Evolutionary conservation across 2,888 invertebrate genomes (phyloP), one percentile per base, ranked within the genome.

Genomic region (Alentia gelatinosa): DNA sequence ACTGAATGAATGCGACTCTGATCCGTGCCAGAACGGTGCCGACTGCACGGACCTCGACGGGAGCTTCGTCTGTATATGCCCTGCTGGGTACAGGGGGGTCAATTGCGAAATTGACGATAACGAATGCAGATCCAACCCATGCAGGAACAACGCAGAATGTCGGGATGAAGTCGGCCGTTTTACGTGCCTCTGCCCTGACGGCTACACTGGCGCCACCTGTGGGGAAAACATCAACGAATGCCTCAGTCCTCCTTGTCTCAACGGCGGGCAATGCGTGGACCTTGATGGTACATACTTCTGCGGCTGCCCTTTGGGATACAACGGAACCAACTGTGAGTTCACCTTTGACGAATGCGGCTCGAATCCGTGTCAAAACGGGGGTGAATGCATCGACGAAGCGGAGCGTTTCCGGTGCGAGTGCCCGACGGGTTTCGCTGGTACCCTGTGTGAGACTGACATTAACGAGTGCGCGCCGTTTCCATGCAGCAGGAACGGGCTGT

Each of bases 1-100:
- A 95, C 98, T 98, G 26, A 98, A 99, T 95, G 99, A 99, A 94
- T 95, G 95, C 91, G 98, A 98, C 47, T 98, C 98, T 92, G 97
- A 98, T 0, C 91, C 93, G 5, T 92, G 92, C 47, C 35, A 39
- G 5, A 92, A 92, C 79, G 47, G 40, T 23, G 92, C 63, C 23
- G 79, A 63, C 23, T 92, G 92, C 84, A 37, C 86, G n/a, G 89
- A 91, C 47, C 74, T 89, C 19, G 79, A 79, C 15, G 91, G 91
- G 35, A 39, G 84, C 23, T 94, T 93, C 89, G 39, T 30, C 19
- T 93, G 93, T 40, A n/a, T 35, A 0, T 93, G 93, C 79, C 30
- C n/a, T 33, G 74, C 90, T 26, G 92, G 92, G 7, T 92, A 89
- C 88, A 47, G 68, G 5, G 92, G 92, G 9, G 30, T 39, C 0